Base-by-base conservation (phyloP, 2,888 invertebrate genomes). In the Eustalomyia histrio region DNA sequence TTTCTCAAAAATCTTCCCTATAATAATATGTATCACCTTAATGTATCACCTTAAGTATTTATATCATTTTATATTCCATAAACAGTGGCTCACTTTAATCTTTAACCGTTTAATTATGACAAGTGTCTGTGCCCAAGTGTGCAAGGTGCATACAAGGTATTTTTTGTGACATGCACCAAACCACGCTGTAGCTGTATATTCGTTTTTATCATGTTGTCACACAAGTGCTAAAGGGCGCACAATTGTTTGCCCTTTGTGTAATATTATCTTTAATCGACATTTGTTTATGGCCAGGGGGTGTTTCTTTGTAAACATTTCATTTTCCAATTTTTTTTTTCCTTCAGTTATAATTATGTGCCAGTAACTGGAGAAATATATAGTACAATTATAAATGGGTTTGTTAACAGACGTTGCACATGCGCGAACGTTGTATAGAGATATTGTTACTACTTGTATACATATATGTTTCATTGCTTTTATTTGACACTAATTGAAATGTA, bases 401-500 rank as follows among this genome's bases (percentile, higher is more conserved):
- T 55, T 65, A 72, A 73, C 78, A 73, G 67, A 67, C 72, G 69
- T 73, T 74, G 78, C 81, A 75, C 81, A 81, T 81, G 81, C 74
- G 81, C 74, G 61, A 9, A 55, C 24, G 21, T 52, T 33, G 18
- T 43, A 33, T 53, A 29, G 14, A 14, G n/a, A 24, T 35, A 50
- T 9, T 12, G 9, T 4, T 21, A 33, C 47, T 71, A 47, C 64
- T 47, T 65, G 76, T 72, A 78, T 81, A 76, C 76, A 78, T 76
- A 76, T 75, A 74, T 61, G 71, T 73, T 10, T 63, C 58, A 78
- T 57, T 78, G 65, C 52, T 74, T 74, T 71, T 52, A 43, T 75
- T 52, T 63, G 81, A 78, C 74, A 71, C 81, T 81, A 81, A 81
- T 81, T 81, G 81, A 81, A 81, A 81, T 81, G 81, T 82, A 76